Percentiles rank a stretch among this genome's conserved stretches.
Evolutionary conservation across 1,140 invertebrate species (phyloP).

Genomic region (Pseudomyrmex flavicornis): DNA sequence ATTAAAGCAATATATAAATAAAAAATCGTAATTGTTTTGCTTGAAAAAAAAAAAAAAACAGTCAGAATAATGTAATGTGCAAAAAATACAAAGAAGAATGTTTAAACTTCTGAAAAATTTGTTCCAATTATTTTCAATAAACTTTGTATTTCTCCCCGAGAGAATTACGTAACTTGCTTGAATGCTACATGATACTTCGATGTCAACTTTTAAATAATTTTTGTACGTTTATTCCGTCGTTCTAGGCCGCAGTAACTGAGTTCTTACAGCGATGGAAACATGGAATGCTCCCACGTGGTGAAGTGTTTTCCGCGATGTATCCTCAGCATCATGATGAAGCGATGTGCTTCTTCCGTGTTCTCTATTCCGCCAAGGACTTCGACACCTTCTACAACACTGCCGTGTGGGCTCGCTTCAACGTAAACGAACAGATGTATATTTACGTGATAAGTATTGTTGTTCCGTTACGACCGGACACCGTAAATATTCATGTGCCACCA

Average conservation of each 20-base stretch:
- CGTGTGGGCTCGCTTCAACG: constrained; percentile 87
- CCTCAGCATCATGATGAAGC: constrained; percentile 86
- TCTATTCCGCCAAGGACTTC: constrained; percentile 87
- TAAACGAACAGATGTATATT: constrained; percentile 88
- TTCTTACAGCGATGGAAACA: constrained; percentile 84
- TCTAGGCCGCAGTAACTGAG: constrained; percentile 86
- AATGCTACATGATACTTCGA: no score
- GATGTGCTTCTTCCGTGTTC: constrained; percentile 86
- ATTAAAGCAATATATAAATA: neutral
- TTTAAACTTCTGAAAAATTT: neutral
- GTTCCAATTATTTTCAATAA: neutral
- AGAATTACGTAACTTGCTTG: neutral
- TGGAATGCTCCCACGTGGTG: constrained; percentile 81
- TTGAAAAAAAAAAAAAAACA: no score
- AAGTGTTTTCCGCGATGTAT: constrained; percentile 82
- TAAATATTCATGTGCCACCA: constrained; percentile 87
- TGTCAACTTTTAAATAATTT: no score
- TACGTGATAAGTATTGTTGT: constrained; percentile 87
- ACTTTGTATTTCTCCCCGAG: neutral
- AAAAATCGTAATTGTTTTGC: neutral
- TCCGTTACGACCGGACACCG: constrained; percentile 87
- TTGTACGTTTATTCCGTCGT: neutral
- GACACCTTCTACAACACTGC: constrained; percentile 88
- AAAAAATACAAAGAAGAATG: no score
- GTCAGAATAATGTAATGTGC: no score